Conservation (phyloP, 2,797 vertebrate genomes). For the Brotula barbata region DNA sequence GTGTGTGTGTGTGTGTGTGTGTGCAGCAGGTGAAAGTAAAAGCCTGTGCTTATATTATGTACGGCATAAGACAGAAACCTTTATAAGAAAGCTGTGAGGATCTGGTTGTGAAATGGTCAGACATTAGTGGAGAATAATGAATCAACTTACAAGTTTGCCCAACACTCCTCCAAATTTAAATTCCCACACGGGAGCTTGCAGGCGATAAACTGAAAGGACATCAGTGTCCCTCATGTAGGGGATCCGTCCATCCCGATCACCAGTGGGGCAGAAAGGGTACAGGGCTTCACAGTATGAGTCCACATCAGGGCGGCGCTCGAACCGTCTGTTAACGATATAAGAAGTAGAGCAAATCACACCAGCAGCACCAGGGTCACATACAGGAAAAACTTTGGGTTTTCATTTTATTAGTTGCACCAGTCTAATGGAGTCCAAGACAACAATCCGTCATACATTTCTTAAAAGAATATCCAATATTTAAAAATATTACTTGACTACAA, state of each 20-base stretch:
- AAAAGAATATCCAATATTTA: too few species aligned
- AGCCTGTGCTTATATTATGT: constrained; percentile 27
- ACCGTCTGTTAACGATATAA: constrained; percentile 79
- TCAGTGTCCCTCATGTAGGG: constrained; percentile 86
- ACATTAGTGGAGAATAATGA: not conserved
- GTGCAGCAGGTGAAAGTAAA: not conserved
- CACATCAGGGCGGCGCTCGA: constrained; percentile 84
- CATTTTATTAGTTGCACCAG: too few species aligned
- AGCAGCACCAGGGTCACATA: not conserved
- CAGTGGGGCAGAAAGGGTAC: constrained; percentile 93
- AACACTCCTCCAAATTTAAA: constrained; percentile 93
- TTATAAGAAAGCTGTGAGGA: too few species aligned
- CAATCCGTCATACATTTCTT: too few species aligned
- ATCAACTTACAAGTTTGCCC: constrained; percentile 90
- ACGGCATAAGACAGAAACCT: too few species aligned
- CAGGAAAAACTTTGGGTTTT: too few species aligned
- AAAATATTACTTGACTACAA: too few species aligned
- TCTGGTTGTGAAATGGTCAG: not conserved
- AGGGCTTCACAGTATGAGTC: constrained; percentile 92
- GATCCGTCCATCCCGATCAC: constrained; percentile 82
- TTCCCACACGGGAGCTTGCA: constrained; percentile 97
- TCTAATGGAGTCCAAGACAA: too few species aligned
- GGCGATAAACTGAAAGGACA: constrained; percentile 87
- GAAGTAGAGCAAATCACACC: not conserved
- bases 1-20: not conserved